Conservation (phyloP, 2,888 invertebrate species). For the Cabera pusaria region DNA sequence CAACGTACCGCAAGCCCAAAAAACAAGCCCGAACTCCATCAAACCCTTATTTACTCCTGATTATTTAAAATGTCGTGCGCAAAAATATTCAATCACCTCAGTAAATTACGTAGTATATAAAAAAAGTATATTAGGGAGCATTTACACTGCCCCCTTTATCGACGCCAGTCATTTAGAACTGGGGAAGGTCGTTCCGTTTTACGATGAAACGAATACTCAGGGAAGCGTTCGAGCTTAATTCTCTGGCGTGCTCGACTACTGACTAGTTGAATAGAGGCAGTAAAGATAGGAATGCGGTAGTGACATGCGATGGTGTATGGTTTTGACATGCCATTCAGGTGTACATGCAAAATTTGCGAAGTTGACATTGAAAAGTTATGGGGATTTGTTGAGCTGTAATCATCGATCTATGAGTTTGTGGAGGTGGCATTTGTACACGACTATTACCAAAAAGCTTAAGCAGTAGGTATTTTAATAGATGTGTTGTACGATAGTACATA, state of each 20-base stretch:
- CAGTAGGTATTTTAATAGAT: no score
- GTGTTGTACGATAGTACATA: no score
- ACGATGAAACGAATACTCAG: constrained; percentile 45
- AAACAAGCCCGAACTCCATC: no score
- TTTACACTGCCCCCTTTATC: constrained; percentile 40
- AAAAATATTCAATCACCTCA: constrained; percentile 21
- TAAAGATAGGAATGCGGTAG: constrained; percentile 16
- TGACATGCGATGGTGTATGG: constrained; percentile 8
- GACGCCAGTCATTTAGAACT: constrained; percentile 24
- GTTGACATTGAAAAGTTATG: no score
- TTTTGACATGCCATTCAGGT: no score
- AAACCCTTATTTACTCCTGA: constrained; percentile 17
- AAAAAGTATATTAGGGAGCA: constrained; percentile 33
- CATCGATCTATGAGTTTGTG: no score
- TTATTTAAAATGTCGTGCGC: constrained; percentile 18
- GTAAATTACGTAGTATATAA: constrained; percentile 8
- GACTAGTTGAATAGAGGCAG: constrained; percentile 1
- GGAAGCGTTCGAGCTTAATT: constrained; percentile 27
- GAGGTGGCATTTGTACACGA: no score
- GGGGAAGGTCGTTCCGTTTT: constrained; percentile 49
- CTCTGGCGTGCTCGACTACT: constrained; percentile 7
- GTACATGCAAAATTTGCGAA: no score
- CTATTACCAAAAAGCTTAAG: no score
- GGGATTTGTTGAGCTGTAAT: no score
- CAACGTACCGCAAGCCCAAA: no score